Conservation (phyloP, 1,140 invertebrate genomes). For the Galendromus occidentalis region DNA sequence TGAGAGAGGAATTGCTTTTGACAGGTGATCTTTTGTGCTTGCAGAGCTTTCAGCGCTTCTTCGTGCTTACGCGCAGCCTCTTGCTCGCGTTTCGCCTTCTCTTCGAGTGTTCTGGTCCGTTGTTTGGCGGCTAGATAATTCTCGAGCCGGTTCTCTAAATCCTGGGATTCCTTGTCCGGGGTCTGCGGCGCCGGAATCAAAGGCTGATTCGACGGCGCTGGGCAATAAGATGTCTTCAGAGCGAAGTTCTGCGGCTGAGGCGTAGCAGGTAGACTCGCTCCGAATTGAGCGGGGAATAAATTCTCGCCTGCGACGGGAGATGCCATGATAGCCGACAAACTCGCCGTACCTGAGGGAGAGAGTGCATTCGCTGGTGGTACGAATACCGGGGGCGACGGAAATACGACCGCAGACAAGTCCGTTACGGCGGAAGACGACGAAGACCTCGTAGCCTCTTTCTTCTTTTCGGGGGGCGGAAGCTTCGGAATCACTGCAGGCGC, state of each 20-base stretch:
- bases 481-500: background rate
- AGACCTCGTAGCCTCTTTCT: background rate
- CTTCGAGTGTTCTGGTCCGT: background rate
- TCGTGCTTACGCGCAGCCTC: background rate
- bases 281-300: background rate
- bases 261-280: background rate
- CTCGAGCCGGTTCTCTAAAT: background rate
- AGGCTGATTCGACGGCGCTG: background rate
- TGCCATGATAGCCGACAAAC: background rate
- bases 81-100: background rate
- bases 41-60: background rate
- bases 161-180: background rate
- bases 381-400: background rate
- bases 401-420: background rate
- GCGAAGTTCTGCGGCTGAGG: background rate
- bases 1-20: background rate
- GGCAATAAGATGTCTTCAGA: background rate
- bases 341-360: background rate
- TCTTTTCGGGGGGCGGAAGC: background rate
- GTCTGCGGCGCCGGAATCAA: background rate
- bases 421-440: background rate
- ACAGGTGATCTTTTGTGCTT: background rate
- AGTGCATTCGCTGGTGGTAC: background rate
- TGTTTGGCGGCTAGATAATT: background rate
- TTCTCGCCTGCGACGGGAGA: background rate